Evolutionary conservation across 2,797 vertebrate genomes (phyloP).

Genomic region (Sebastes iracundus): DNA sequence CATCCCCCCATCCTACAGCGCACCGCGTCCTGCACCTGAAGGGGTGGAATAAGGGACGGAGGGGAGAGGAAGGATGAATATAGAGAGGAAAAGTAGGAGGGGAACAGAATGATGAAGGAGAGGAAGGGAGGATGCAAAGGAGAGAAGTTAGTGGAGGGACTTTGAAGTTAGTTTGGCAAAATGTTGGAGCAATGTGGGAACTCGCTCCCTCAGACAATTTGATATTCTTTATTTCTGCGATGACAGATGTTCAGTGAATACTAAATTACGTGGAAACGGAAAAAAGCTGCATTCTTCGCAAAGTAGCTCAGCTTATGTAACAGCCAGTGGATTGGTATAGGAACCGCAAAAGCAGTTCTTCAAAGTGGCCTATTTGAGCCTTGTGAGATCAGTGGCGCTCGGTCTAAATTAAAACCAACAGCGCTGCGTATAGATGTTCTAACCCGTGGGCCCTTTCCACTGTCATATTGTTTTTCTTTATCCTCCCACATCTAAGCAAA

Average conservation of each 20-base stretch:
- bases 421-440: constrained; percentile 11
- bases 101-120: not conserved
- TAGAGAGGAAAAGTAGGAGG: not conserved
- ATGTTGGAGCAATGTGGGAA: constrained; percentile 14
- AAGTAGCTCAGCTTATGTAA: constrained; percentile 47
- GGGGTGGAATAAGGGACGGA: not conserved
- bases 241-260: constrained; percentile 28
- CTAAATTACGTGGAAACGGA: constrained; percentile 14
- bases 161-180: constrained; percentile 40
- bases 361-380: constrained; percentile 53
- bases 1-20: constrained; percentile 97
- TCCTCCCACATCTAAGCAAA: constrained; percentile 49
- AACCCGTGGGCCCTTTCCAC: constrained; percentile 32
- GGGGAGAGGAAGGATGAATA: not conserved
- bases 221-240: constrained; percentile 3
- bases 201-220: constrained; percentile 18
- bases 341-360: constrained; percentile 37
- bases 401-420: constrained; percentile 62
- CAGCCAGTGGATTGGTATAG: constrained; percentile 6
- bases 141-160: constrained; percentile 53
- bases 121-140: constrained; percentile 42
- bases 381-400: constrained; percentile 31
- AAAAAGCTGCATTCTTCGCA: not conserved
- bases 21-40: constrained; percentile 96
- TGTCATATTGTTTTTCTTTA: constrained; percentile 52